A percentile compares a stretch with the other conserved stretches of the same genome.
Evolutionary conservation across 2,113 vertebrate species (phyloP).

Genomic region (Lipophrys pholis): DNA sequence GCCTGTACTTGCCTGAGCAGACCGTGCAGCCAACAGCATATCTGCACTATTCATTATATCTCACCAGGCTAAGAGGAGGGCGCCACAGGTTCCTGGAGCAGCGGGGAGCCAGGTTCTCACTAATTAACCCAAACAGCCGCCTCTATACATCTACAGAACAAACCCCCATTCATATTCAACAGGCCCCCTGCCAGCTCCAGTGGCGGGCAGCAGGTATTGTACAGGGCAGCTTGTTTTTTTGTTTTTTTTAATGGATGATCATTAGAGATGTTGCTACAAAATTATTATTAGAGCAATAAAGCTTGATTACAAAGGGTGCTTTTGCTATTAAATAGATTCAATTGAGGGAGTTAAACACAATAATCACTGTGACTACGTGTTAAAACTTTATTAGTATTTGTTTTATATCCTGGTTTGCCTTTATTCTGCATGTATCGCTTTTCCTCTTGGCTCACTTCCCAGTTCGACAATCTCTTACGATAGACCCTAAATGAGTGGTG

Average conservation of each 20-base stretch:
- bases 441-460: not conserved
- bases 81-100: slow-evolving; percentile 46
- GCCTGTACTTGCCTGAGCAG: slow-evolving; percentile 14
- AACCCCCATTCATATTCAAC: slow-evolving; percentile 68
- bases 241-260: slow-evolving; percentile 58
- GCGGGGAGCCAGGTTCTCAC: slow-evolving; percentile 49
- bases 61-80: slow-evolving; percentile 36
- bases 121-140: slow-evolving; percentile 70
- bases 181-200: slow-evolving; percentile 36
- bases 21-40: slow-evolving; percentile 25
- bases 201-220: slow-evolving; percentile 59
- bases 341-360: slow-evolving; percentile 19
- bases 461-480: slow-evolving; percentile 26
- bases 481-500: slow-evolving; percentile 12
- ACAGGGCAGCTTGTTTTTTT: slow-evolving; percentile 52
- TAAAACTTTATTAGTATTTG: not conserved
- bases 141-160: slow-evolving; percentile 45
- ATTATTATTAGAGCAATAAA: slow-evolving; percentile 60
- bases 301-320: slow-evolving; percentile 49
- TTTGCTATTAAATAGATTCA: slow-evolving; percentile 30
- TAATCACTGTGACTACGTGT: not conserved
- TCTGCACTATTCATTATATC: slow-evolving; percentile 55
- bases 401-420: slow-evolving; percentile 14
- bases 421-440: not conserved
- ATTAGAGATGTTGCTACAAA: slow-evolving; percentile 65